Percentiles rank a stretch among this genome's conserved stretches.
Evolutionary conservation across 2,797 vertebrate species (phyloP).

Genomic region (Gymnothorax javanicus): DNA sequence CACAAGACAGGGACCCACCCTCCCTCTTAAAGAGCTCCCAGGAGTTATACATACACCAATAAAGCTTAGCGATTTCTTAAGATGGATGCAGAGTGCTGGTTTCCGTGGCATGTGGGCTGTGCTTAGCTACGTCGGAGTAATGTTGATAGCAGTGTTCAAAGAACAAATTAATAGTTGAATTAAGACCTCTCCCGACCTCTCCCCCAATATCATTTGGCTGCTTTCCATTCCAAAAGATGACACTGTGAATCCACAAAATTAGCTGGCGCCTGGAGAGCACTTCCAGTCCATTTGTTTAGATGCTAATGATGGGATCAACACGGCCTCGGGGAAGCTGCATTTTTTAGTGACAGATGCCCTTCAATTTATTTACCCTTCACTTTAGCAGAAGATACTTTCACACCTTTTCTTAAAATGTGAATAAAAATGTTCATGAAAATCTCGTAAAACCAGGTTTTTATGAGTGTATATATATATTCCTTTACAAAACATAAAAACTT

Average conservation of each 20-base stretch:
- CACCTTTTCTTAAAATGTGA: slow-evolving; percentile 61
- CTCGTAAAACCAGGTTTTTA: slow-evolving; percentile 54
- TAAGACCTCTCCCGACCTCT: slow-evolving; percentile 44
- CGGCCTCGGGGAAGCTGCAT: neutral
- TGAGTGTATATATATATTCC: slow-evolving; percentile 50
- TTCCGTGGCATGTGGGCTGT: slow-evolving; percentile 71
- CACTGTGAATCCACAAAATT: slow-evolving; percentile 21
- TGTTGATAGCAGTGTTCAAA: slow-evolving; percentile 63
- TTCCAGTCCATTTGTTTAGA: slow-evolving; percentile 11
- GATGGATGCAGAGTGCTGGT: neutral
- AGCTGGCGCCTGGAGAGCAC: slow-evolving; percentile 10
- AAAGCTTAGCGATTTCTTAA: neutral
- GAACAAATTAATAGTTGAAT: slow-evolving; percentile 61
- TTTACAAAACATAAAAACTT: slow-evolving; percentile 68
- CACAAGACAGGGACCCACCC: slow-evolving; percentile 68
- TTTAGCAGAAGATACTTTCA: slow-evolving; percentile 58
- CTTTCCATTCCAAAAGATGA: neutral
- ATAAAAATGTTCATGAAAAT: slow-evolving; percentile 67
- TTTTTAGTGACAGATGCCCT: neutral
- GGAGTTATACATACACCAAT: neutral
- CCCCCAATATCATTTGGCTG: slow-evolving; percentile 47
- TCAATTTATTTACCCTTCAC: slow-evolving; percentile 10
- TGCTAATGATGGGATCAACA: neutral
- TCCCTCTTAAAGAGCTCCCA: slow-evolving; percentile 31
- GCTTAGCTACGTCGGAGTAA: slow-evolving; percentile 80